A percentile compares a stretch with the other conserved stretches of the same genome.
phyloP scores from a whole-genome alignment of 2,888 invertebrate genomes.

The Brassicogethes aeneus region DNA sequence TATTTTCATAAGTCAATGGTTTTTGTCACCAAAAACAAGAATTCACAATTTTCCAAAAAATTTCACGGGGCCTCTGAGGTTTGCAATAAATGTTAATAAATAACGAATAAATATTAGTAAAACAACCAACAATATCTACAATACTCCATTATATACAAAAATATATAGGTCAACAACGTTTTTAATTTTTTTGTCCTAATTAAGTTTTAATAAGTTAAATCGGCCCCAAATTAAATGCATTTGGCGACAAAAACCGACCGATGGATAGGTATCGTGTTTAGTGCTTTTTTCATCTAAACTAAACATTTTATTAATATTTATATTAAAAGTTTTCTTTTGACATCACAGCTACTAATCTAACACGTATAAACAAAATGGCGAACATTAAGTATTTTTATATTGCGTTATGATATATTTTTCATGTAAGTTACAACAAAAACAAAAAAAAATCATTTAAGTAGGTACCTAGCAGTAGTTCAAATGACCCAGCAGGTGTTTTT shows the following conservation, averaged over 20 bases:
- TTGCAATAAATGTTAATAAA: background rate
- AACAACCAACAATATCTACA: conserved; percentile 8
- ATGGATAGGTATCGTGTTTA: conserved; percentile 1
- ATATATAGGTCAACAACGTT: too few relatives aligned
- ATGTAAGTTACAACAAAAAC: too few relatives aligned
- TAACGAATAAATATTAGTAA: conserved; percentile 3
- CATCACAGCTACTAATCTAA: conserved; percentile 38
- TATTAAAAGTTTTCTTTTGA: conserved; percentile 28
- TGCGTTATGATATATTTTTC: conserved; percentile 29
- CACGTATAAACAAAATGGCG: conserved; percentile 28
- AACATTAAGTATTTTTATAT: conserved; percentile 27
- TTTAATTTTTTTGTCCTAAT: too few relatives aligned
- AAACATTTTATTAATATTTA: conserved; percentile 24
- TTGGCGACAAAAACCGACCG: conserved; percentile 4
- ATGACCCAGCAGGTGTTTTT: background rate
- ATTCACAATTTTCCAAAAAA: too few relatives aligned
- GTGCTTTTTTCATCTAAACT: conserved; percentile 23
- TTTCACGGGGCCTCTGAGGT: too few relatives aligned
- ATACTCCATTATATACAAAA: conserved; percentile 11
- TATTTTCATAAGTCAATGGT: too few relatives aligned
- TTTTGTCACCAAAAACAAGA: too few relatives aligned
- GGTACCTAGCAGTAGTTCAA: too few relatives aligned
- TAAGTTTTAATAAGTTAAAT: conserved; percentile 10
- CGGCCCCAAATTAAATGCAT: conserved; percentile 2
- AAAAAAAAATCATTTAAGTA: too few relatives aligned